A percentile compares a stretch with the other conserved stretches of the same genome.
Conservation (phyloP, 2,888 invertebrate species). For the Phymatocera aterrima region DNA sequence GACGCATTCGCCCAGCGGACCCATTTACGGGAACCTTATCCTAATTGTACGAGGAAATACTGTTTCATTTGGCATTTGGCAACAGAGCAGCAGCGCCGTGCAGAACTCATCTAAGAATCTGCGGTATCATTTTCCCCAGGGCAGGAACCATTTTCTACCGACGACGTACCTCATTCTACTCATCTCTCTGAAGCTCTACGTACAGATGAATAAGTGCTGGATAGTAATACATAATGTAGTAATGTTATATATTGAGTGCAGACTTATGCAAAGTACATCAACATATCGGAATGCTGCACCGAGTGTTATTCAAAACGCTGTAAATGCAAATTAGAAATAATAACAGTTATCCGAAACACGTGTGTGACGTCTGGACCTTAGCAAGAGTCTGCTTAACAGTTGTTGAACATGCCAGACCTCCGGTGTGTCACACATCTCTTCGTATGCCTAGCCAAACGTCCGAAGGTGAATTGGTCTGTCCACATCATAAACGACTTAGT, state of each 20-base stretch:
- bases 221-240: background rate
- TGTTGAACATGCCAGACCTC: background rate
- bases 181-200: background rate
- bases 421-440: background rate
- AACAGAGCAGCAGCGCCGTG: no score
- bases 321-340: conserved; percentile 9
- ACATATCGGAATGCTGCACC: background rate
- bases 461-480: background rate
- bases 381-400: conserved; percentile 25
- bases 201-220: background rate
- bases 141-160: background rate
- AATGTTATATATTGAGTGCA: background rate
- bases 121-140: background rate
- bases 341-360: conserved; percentile 37
- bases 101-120: no score
- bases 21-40: no score
- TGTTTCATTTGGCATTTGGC: no score
- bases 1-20: no score
- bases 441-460: background rate
- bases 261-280: background rate
- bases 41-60: no score
- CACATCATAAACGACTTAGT: background rate
- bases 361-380: conserved; percentile 24
- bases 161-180: background rate
- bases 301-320: conserved; percentile 3